phyloP scores from a whole-genome alignment of 2,113 vertebrate genomes.

The Centropus unirufus region DNA sequence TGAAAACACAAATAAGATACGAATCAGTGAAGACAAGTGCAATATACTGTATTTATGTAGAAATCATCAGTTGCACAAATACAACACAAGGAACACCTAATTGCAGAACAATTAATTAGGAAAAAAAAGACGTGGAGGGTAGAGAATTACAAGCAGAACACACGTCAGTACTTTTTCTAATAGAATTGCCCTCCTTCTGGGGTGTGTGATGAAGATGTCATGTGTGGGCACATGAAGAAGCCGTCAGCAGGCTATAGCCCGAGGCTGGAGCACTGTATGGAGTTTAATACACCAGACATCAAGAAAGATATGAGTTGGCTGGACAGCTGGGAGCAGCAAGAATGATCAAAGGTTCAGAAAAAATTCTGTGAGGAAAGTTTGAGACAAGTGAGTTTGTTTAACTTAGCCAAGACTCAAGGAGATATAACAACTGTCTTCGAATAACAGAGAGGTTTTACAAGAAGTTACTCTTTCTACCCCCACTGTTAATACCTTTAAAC shows the following conservation, averaged over 20 bases:
- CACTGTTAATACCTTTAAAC: neutral
- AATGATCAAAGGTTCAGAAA: slow-evolving; percentile 9
- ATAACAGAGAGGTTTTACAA: neutral
- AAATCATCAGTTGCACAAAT: neutral
- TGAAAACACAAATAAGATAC: slow-evolving; percentile 6
- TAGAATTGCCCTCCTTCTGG: neutral
- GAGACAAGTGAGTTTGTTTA: neutral
- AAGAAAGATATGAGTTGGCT: neutral
- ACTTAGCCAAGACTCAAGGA: neutral
- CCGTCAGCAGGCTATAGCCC: neutral
- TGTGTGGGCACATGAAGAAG: neutral
- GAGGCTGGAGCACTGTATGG: neutral
- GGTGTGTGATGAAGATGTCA: neutral
- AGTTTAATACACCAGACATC: neutral
- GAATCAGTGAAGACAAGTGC: neutral
- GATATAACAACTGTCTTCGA: neutral
- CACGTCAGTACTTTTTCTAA: neutral
- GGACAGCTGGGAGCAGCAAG: neutral
- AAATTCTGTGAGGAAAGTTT: neutral
- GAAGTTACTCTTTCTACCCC: neutral
- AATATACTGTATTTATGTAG: neutral
- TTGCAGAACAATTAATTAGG: neutral
- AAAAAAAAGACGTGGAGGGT: neutral
- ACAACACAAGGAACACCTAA: neutral
- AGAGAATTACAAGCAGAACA: neutral